Evolutionary conservation across 2,888 invertebrate species (phyloP).

Genomic region (Colletes collaris): DNA sequence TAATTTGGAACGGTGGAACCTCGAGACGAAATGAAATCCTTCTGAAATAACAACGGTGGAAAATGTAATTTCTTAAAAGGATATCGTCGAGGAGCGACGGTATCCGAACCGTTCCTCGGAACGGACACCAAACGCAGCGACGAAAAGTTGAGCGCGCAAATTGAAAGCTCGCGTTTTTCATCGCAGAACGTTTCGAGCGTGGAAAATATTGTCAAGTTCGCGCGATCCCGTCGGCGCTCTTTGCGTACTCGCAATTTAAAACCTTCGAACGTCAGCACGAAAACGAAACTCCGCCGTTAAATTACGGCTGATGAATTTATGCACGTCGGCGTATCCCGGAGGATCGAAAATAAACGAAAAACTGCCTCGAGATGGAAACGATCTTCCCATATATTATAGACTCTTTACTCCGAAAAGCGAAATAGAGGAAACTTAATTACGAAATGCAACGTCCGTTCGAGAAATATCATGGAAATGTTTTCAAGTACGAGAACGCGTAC

Average conservation of each 20-base stretch:
- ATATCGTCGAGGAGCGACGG: background rate
- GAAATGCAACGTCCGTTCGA: too few species aligned
- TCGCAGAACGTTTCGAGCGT: background rate
- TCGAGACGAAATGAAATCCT: slow-evolving; percentile 15
- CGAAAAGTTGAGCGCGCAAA: background rate
- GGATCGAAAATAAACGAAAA: too few species aligned
- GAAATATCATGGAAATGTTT: too few species aligned
- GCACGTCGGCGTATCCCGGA: too few species aligned
- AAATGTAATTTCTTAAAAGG: background rate
- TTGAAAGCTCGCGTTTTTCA: background rate
- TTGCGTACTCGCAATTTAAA: background rate
- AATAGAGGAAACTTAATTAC: too few species aligned
- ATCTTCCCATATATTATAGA: too few species aligned
- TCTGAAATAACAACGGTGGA: slow-evolving; percentile 15
- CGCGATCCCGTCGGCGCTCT: slow-evolving; percentile 1
- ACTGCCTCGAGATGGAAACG: too few species aligned
- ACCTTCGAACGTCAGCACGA: background rate
- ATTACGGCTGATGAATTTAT: too few species aligned
- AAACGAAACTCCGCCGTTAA: too few species aligned
- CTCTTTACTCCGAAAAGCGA: too few species aligned
- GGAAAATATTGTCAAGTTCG: slow-evolving; percentile 1
- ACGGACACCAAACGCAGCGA: too few species aligned
- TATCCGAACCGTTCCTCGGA: background rate
- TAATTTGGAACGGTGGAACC: slow-evolving; percentile 13
- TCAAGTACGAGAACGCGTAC: too few species aligned